A percentile compares a stretch with the other conserved stretches of the same genome.
Evolutionary conservation across 2,113 vertebrate species (phyloP).

Genomic region (Dendrocopos noguchii): DNA sequence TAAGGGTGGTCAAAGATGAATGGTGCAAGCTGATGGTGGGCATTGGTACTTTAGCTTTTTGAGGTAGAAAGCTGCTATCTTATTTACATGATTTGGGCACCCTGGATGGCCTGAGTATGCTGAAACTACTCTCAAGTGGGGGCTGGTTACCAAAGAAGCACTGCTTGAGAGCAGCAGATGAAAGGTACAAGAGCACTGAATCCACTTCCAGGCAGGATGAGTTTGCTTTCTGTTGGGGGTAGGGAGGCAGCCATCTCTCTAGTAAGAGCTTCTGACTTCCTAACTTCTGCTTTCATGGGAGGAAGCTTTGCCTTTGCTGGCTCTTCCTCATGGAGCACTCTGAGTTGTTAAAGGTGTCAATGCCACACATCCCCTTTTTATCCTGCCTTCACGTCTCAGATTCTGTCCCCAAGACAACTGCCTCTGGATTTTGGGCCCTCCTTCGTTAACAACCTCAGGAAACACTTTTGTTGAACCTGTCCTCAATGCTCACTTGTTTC

Average conservation of each 20-base stretch:
- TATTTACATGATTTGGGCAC: neutral
- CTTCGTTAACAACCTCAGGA: neutral
- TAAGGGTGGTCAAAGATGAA: neutral
- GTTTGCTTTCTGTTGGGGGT: neutral
- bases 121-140: neutral
- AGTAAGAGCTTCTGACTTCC: neutral
- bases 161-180: neutral
- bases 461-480: neutral
- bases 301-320: neutral
- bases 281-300: neutral
- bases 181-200: neutral
- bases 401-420: neutral
- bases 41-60: neutral
- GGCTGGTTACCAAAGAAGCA: neutral
- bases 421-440: neutral
- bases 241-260: neutral
- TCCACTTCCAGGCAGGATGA: neutral
- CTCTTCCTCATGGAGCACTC: neutral
- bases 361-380: neutral
- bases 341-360: neutral
- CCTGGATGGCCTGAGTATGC: neutral
- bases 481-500: neutral
- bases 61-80: neutral
- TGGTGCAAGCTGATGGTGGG: accelerated
- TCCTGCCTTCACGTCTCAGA: neutral